These are phyloP conservation scores for Blera fallax DNA, from an alignment of 2,888 invertebrate genomes.

Conservation along the genomic window DNA sequence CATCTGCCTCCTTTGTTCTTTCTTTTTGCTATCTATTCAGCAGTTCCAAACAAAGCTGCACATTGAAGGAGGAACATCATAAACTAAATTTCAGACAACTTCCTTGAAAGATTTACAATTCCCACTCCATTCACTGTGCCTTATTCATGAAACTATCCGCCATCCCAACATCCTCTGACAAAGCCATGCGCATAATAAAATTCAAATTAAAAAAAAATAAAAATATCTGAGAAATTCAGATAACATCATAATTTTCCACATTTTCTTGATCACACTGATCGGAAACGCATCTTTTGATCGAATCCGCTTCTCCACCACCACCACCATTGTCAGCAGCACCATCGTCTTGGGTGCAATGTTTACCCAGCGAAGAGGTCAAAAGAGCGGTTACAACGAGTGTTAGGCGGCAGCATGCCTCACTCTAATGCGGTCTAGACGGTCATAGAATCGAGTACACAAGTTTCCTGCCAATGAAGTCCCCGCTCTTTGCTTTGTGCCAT, in stretches of 20 bases:
- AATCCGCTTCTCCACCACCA: neutral
- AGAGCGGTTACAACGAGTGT: conserved; percentile 23
- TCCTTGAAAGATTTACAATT: conserved; percentile 13
- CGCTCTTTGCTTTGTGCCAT: conserved; percentile 42
- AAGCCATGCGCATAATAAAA: neutral
- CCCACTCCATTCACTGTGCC: neutral
- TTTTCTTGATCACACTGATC: conserved; percentile 47
- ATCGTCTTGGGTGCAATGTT: conserved; percentile 20
- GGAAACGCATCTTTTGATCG: conserved; percentile 58
- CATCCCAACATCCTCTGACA: neutral
- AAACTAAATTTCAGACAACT: conserved; percentile 20
- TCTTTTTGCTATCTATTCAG: neutral
- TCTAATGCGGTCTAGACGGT: conserved; percentile 61
- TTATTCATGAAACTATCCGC: neutral
- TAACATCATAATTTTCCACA: conserved; percentile 65
- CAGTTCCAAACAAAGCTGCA: neutral
- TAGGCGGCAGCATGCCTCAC: conserved; percentile 42
- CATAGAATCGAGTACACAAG: conserved; percentile 41
- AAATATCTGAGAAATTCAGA: neutral
- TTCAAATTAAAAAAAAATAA: conserved; percentile 1
- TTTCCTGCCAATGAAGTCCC: conserved; percentile 52
- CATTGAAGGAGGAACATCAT: conserved; percentile 16
- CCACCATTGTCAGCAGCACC: conserved; percentile 1
- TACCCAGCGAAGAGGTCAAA: conserved; percentile 57
- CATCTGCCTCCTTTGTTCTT: neutral